Conservation (phyloP, 2,113 vertebrate species). For the Rhagologus leucostigma region DNA sequence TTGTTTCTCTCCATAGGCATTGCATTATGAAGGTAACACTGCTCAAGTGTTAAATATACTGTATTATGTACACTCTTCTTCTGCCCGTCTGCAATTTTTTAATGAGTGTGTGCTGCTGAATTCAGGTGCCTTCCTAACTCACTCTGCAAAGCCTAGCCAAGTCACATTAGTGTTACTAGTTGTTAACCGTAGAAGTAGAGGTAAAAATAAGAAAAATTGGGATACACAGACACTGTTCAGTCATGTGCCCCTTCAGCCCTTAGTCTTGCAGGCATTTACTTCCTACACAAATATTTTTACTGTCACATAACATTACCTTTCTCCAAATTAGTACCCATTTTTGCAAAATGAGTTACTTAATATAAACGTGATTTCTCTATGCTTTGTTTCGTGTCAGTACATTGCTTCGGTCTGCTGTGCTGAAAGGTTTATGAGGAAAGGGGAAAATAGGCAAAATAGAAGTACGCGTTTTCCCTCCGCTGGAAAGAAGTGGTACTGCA, state of each 20-base stretch:
- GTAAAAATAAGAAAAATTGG: background rate
- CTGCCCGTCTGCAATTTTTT: background rate
- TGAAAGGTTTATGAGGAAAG: background rate
- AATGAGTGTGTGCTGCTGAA: accelerated
- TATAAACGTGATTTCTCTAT: background rate
- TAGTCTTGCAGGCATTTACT: background rate
- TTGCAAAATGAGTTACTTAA: background rate
- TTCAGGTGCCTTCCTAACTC: background rate
- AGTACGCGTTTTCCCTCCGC: background rate
- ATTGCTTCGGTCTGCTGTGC: background rate
- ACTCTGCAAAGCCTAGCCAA: background rate
- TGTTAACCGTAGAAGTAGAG: background rate
- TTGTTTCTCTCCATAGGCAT: background rate
- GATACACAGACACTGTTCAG: background rate
- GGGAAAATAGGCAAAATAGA: background rate
- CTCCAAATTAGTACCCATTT: background rate
- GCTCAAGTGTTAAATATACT: background rate
- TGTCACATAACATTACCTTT: background rate
- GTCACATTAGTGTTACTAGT: background rate
- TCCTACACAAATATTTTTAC: background rate
- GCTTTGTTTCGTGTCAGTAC: background rate
- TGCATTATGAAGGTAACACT: background rate
- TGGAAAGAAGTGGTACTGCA: slow-evolving; percentile 13
- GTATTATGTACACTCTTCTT: background rate
- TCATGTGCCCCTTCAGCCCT: background rate